A percentile compares a stretch with the other conserved stretches of the same genome.
phyloP scores from a whole-genome alignment of 2,797 vertebrate genomes.

The Monodelphis domestica region DNA sequence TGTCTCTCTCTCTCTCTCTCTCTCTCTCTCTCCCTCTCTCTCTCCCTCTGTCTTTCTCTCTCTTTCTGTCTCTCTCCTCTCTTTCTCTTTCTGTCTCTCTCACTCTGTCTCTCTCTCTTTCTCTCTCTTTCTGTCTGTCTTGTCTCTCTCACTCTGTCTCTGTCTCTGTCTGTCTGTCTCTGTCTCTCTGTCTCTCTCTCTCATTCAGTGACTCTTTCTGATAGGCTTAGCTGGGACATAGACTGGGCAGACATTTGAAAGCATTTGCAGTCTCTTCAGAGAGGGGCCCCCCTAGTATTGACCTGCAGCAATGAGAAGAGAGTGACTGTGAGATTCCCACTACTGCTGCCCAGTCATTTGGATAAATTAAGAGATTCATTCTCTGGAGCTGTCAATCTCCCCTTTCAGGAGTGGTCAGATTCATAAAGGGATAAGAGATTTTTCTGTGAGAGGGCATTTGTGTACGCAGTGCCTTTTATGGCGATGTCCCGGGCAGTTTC shows the following conservation, averaged over 20 bases:
- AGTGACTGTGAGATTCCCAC: conserved; percentile 4
- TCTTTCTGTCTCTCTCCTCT: neutral
- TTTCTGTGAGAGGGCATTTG: neutral
- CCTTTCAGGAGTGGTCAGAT: conserved; percentile 32
- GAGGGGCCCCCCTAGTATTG: neutral
- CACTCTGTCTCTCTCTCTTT: neutral
- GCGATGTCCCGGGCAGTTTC: conserved; percentile 26
- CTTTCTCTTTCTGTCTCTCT: too few relatives aligned
- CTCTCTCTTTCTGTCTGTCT: neutral
- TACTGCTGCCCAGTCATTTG: conserved; percentile 26
- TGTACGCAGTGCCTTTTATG: conserved; percentile 54
- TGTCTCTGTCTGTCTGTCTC: neutral
- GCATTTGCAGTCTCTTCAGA: neutral
- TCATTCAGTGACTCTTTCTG: neutral
- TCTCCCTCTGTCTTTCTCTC: neutral
- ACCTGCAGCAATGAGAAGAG: conserved; percentile 24
- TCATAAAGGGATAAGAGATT: conserved; percentile 55
- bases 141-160: neutral
- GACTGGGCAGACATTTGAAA: conserved; percentile 8
- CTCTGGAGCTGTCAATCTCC: conserved; percentile 53
- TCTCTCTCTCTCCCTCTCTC: neutral
- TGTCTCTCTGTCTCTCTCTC: neutral
- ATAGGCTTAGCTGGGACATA: neutral
- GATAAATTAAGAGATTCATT: conserved; percentile 63
- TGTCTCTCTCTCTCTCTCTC: too few relatives aligned